Evolutionary conservation across 2,113 vertebrate genomes (phyloP), one percentile per base, ranked within the genome.

Genomic region (Strigops habroptila): DNA sequence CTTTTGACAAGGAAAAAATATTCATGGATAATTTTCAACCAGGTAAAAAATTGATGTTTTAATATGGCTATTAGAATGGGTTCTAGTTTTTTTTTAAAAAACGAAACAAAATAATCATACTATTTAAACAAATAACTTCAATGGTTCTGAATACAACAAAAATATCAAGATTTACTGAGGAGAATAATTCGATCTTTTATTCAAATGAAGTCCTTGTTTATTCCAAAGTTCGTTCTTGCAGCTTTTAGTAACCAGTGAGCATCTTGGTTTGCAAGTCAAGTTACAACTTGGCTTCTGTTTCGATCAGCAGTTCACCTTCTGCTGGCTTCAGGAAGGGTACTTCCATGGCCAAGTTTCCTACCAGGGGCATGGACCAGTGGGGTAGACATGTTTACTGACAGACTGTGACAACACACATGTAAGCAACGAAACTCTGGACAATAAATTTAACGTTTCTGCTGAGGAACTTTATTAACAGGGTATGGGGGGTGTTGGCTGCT

Each of bases 291-390:
- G 12, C 11, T 82, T 82, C 48, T 74, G 10, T 74, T 88, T 53
- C 35, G 18, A 59, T 41, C 62, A 79, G 28, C 6, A 86, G 14
- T 46, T 89, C 22, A 63, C 14, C 8, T 77, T 73, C 52, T 86
- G 53, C 31, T 19, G n/a, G n/a, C 13, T 74, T 78, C 80, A 74
- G 69, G 39, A 78, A 53, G 7, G 6, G 9, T 10, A 52, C 59
- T 73, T 79, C 43, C 16, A 18, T n/a, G 59, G 13, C 12, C 44
- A 59, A 65, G 18, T 60, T 67, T 67, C 60, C 52, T 17, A 28
- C 31, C 22, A 51, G 18, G 4, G 28, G 4, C 23, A 60, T 7
- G 44, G 30, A 73, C 24, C 0, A 0, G 23, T 60, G 60, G 21
- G 14, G 9, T 39, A 39, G 82, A 22, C 4, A 1, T 23, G 4